A percentile compares a stretch with the other conserved stretches of the same genome.
phyloP scores from a whole-genome alignment of 2,113 vertebrate species.

The Myanophis thanlyinensis region DNA sequence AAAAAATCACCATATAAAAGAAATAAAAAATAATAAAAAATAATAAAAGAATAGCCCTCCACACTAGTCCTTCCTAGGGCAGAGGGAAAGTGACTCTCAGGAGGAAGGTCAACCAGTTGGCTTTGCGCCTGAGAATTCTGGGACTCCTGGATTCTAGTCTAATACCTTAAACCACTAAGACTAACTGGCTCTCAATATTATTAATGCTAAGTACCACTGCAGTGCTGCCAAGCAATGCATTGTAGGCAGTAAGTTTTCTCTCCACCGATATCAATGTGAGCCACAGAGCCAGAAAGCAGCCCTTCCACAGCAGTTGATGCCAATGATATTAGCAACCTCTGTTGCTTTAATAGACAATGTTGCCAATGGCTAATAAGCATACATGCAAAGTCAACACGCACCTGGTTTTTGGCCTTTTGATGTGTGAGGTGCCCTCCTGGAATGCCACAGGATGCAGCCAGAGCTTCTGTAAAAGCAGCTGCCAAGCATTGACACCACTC shows the following conservation, averaged over 20 bases:
- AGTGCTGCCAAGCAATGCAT: background rate
- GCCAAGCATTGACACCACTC: constrained; percentile 41
- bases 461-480: constrained; percentile 50
- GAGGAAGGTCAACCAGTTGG: background rate
- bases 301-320: too few species aligned
- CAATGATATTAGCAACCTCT: background rate
- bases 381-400: constrained; percentile 32
- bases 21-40: too few species aligned
- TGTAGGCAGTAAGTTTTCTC: background rate
- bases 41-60: too few species aligned
- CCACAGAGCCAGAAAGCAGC: background rate
- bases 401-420: constrained; percentile 71
- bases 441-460: constrained; percentile 68
- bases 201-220: background rate
- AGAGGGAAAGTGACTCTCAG: background rate
- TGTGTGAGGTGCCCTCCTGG: constrained; percentile 59
- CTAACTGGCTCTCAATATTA: background rate
- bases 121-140: background rate
- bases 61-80: background rate
- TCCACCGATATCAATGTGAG: background rate
- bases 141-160: background rate
- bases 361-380: background rate
- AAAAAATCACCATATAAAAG: too few species aligned
- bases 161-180: background rate
- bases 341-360: background rate